Evolutionary conservation across 2,113 vertebrate species (phyloP).

Genomic region (Turnix velox): DNA sequence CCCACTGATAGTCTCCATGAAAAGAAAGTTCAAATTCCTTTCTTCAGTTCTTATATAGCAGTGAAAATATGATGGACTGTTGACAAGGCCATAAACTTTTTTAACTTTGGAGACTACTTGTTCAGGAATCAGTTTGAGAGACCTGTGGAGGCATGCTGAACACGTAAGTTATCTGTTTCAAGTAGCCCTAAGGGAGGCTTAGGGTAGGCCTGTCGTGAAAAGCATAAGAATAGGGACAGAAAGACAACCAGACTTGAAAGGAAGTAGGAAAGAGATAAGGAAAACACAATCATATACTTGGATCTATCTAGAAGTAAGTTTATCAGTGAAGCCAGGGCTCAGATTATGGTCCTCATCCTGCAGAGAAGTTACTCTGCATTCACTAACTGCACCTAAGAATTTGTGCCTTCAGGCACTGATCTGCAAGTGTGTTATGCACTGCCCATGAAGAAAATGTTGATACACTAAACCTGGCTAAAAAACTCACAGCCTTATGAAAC

Average conservation of each 20-base stretch:
- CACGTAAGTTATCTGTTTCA: not conserved
- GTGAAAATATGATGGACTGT: not conserved
- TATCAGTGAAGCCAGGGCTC: not conserved
- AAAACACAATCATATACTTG: not conserved
- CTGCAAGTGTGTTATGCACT: accelerated
- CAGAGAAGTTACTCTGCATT: not conserved
- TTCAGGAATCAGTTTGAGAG: not conserved
- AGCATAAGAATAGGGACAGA: not conserved
- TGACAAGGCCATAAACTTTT: not conserved
- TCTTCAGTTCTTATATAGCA: not conserved
- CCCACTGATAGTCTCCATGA: not conserved
- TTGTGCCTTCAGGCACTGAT: not conserved
- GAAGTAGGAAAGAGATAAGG: not conserved
- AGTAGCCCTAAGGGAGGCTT: not conserved
- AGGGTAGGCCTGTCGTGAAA: not conserved
- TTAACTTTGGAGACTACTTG: not conserved
- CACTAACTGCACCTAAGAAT: not conserved
- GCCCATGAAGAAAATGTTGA: not conserved
- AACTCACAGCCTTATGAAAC: not conserved
- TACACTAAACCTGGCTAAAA: not conserved
- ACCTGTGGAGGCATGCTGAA: not conserved
- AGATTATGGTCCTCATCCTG: not conserved
- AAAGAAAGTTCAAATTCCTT: not conserved
- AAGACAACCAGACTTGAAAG: not conserved
- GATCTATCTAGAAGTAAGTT: not conserved